A percentile compares a stretch with the other conserved stretches of the same genome.
Conservation (phyloP, 2,113 vertebrate genomes). For the Myrmecophaga tridactyla region DNA sequence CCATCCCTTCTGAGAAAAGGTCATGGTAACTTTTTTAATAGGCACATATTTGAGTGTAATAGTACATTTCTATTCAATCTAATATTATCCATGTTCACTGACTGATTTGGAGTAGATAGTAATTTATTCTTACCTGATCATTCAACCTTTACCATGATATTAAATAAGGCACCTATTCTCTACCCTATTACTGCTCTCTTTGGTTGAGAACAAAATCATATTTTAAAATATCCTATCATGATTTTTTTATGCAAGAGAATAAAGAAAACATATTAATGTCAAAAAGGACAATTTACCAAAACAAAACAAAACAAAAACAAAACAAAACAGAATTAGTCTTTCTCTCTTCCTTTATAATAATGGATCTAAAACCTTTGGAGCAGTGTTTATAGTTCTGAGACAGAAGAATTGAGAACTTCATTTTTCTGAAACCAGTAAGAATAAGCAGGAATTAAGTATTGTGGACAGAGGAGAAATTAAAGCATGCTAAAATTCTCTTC, state of each 20-base stretch:
- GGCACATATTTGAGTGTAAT: slow-evolving; percentile 30
- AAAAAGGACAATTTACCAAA: not conserved
- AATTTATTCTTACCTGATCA: slow-evolving; percentile 7
- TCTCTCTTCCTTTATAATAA: not conserved
- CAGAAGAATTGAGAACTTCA: not conserved
- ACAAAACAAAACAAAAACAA: too few species aligned
- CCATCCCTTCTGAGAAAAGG: slow-evolving; percentile 66
- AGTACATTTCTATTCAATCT: slow-evolving; percentile 12
- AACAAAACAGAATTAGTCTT: not conserved
- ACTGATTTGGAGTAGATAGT: not conserved
- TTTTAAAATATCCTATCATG: not conserved
- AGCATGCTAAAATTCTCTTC: not conserved
- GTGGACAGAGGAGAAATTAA: slow-evolving; percentile 15
- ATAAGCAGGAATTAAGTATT: too few species aligned
- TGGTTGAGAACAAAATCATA: not conserved
- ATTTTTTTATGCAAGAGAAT: not conserved
- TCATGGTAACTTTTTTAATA: slow-evolving; percentile 63
- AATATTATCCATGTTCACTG: not conserved
- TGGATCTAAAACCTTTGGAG: not conserved
- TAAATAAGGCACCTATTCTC: not conserved
- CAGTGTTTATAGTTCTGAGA: not conserved
- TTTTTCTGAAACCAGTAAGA: slow-evolving; percentile 15
- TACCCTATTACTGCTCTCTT: not conserved
- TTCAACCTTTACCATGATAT: not conserved
- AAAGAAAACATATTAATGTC: not conserved